Evolutionary conservation across 2,113 vertebrate genomes (phyloP).

Genomic region (Empidonax traillii): DNA sequence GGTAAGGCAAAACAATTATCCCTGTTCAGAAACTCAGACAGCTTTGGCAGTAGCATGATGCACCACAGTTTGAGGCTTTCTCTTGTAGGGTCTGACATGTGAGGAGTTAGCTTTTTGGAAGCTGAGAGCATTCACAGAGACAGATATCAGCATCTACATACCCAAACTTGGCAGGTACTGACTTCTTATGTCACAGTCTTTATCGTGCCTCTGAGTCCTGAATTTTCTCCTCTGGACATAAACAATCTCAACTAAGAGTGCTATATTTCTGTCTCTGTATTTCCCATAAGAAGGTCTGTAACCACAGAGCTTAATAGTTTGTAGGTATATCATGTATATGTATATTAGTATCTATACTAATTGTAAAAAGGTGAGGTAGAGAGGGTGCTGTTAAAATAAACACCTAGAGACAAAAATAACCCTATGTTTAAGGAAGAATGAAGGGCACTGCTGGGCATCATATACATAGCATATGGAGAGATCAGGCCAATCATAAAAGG

Average conservation of each 20-base stretch:
- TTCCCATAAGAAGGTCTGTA: background rate
- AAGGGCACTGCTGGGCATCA: background rate
- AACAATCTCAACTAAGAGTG: background rate
- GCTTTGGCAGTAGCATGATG: background rate
- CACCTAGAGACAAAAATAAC: background rate
- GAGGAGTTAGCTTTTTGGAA: background rate
- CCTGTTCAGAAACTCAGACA: background rate
- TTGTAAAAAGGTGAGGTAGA: background rate
- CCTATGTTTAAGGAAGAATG: background rate
- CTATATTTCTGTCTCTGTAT: background rate
- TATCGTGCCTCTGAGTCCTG: accelerated
- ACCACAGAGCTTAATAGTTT: background rate
- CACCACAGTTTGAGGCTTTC: background rate
- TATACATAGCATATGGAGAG: background rate
- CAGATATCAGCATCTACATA: background rate
- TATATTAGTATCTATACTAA: background rate
- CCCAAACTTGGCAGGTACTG: background rate
- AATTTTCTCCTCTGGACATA: background rate
- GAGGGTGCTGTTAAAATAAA: background rate
- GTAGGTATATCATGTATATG: background rate
- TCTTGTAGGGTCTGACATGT: background rate
- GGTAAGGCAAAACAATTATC: background rate
- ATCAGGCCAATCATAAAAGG: background rate
- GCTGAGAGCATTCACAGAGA: background rate
- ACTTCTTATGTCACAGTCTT: background rate